These are phyloP conservation scores for Oncorhynchus kisutch DNA, from an alignment of 2,113 vertebrate genomes.

Conservation along the genomic window DNA sequence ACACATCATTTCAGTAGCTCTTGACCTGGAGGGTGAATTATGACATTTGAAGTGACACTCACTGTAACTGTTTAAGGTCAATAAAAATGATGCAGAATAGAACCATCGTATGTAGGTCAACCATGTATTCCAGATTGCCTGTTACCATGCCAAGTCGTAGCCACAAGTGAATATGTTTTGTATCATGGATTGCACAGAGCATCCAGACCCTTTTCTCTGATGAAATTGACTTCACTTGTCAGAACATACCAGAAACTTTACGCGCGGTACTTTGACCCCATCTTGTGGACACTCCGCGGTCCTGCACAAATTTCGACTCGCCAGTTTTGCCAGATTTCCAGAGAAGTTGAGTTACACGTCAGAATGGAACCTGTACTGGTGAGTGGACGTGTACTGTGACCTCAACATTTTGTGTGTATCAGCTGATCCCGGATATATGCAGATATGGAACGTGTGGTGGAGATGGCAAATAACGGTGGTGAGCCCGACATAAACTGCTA, in stretches of 20 bases:
- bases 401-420: constrained; percentile 63
- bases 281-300: constrained; percentile 16
- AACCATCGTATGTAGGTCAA: too few species aligned
- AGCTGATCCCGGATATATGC: constrained; percentile 68
- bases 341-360: constrained; percentile 76
- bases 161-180: too few species aligned
- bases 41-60: too few species aligned
- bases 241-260: not conserved
- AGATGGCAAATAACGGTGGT: constrained; percentile 68
- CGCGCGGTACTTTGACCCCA: constrained; percentile 32
- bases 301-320: constrained; percentile 3
- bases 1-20: too few species aligned
- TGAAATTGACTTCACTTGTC: too few species aligned
- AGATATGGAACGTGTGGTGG: constrained; percentile 71
- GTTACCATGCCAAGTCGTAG: too few species aligned
- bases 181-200: too few species aligned
- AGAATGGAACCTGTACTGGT: constrained; percentile 72
- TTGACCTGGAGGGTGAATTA: too few species aligned
- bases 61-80: too few species aligned
- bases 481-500: constrained; percentile 47
- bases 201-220: too few species aligned
- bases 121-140: too few species aligned
- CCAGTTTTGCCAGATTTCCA: constrained; percentile 36
- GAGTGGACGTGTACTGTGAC: constrained; percentile 72
- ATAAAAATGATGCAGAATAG: too few species aligned